Evolutionary conservation across 2,113 vertebrate species (phyloP).

Genomic region (Prunella fulvescens): DNA sequence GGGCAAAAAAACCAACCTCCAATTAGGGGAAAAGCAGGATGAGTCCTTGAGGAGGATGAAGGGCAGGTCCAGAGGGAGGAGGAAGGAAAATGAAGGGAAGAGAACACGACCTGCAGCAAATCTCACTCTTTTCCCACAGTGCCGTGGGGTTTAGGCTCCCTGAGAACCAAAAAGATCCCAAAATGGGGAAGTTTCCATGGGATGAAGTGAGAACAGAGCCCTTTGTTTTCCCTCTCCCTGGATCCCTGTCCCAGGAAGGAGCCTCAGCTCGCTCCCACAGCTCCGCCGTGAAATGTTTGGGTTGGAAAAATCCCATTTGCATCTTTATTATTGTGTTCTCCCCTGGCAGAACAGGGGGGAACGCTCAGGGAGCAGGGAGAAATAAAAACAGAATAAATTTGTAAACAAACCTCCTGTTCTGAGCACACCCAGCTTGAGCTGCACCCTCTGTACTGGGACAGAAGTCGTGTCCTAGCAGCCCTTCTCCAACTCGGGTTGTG

Average conservation of each 20-base stretch:
- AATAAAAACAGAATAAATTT: not conserved
- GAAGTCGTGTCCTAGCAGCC: not conserved
- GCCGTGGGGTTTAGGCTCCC: not conserved
- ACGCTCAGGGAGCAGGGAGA: not conserved
- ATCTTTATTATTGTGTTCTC: not conserved
- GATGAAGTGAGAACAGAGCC: not conserved
- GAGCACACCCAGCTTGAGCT: not conserved
- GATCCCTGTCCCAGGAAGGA: not conserved
- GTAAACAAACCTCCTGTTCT: not conserved
- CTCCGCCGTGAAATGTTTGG: not conserved
- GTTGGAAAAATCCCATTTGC: not conserved
- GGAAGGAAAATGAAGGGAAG: not conserved
- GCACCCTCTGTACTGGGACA: not conserved
- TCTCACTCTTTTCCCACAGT: not conserved
- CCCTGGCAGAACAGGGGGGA: accelerated
- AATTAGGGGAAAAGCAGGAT: not conserved
- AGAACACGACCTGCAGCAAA: not conserved
- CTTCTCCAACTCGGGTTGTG: accelerated
- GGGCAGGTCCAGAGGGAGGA: not conserved
- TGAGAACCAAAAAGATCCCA: not conserved
- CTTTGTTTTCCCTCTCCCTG: not conserved
- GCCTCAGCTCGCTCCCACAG: not conserved
- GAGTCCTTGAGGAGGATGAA: not conserved
- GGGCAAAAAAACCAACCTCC: not conserved
- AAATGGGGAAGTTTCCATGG: not conserved